phyloP scores from a whole-genome alignment of 2,888 invertebrate genomes.

The Monopis laevigella region DNA sequence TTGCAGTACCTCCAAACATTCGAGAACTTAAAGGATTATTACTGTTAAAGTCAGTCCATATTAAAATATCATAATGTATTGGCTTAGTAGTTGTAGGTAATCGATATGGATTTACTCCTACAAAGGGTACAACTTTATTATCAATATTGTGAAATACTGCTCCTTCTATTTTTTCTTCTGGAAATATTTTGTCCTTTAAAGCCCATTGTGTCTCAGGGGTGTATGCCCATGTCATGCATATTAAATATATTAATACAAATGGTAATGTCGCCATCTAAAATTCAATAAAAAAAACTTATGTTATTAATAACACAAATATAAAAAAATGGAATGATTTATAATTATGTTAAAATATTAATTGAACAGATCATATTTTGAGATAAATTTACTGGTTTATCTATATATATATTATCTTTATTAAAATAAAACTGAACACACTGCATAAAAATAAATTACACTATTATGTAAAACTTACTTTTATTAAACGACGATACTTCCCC shows the following conservation, averaged over 20 bases:
- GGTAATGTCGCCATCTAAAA: constrained; percentile 44
- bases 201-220: too few relatives aligned
- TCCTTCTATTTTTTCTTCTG: constrained; percentile 43
- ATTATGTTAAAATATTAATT: background rate
- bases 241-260: constrained; percentile 28
- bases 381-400: too few relatives aligned
- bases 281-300: background rate
- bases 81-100: constrained; percentile 64
- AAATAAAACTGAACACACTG: too few relatives aligned
- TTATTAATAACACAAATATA: background rate
- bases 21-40: constrained; percentile 19
- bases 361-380: too few relatives aligned
- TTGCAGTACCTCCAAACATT: constrained; percentile 39
- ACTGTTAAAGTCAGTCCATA: constrained; percentile 43
- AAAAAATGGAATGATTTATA: background rate
- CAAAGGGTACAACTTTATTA: constrained; percentile 14
- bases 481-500: background rate
- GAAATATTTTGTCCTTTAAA: constrained; percentile 42
- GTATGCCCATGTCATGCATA: constrained; percentile 27
- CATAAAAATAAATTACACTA: too few relatives aligned
- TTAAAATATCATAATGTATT: constrained; percentile 51
- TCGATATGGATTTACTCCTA: constrained; percentile 30
- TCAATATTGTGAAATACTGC: constrained; percentile 37
- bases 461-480: constrained; percentile 9
- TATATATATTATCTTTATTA: too few relatives aligned